Evolutionary conservation across 1,140 invertebrate genomes (phyloP), one percentile per base, ranked within the genome.

Genomic region (Agraylea sexmaculata): DNA sequence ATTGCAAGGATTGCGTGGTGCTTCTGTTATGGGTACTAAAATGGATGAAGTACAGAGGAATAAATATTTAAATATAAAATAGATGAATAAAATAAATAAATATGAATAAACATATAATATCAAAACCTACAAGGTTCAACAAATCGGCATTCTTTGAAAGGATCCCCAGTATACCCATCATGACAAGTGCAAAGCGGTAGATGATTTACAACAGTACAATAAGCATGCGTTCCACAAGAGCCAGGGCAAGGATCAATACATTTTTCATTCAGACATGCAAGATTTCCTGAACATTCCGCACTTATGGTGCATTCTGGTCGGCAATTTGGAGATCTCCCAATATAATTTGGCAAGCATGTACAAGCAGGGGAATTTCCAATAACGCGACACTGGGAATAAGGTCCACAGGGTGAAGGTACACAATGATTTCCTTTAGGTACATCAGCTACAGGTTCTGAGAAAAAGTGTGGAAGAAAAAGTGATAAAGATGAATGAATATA

Each of bases 191-290:
- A 88, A 47, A 78, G 70, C 29, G 84, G 77, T 54, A 75, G 77
- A 58, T 86, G 82, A 53, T 77, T 79, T 50, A 80, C 69, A 46
- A 83, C 80, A 52, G 70, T 62, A 57, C 78, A 81, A 51, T 68
- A 68, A 16, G 78, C 74, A 48, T 77, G 75, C 31, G 68, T 60
- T 29, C 83, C 83, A 60, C 86, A 88, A 18, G 78, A 75, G 15
- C 83, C 82, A 20, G 76, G 71, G 55, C 85, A 89, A 39, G 85
- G 83, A 58, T 81, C 76, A 40, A 59, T 61, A 62, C 85, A 88
- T 62, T 75, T 80, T 50, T 80, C 74, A 47, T 76, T 73, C 31
- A 82, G 67, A 56, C 84, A 88, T 29, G 80, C 81, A 47, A 75
- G 63, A 61, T 81, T 78, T 43, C 70, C 71, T 1, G 76, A 62